A percentile compares a stretch with the other conserved stretches of the same genome.
These are phyloP conservation scores for Anarsia innoxiella DNA, from an alignment of 2,888 invertebrate genomes.

Conservation along the genomic window DNA sequence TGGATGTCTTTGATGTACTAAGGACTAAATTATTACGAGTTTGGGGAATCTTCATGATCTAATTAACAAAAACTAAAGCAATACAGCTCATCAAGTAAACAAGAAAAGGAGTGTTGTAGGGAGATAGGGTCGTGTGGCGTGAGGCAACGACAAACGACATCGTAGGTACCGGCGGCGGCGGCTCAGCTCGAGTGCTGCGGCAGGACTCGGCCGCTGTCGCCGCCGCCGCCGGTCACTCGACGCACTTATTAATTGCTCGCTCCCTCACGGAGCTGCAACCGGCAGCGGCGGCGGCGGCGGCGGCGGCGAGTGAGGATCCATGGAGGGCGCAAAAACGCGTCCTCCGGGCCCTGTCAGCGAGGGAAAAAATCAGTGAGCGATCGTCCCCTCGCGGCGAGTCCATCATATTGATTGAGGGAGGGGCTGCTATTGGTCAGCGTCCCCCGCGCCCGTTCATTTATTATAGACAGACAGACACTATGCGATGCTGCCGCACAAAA, in stretches of 20 bases:
- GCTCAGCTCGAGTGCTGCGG: background rate
- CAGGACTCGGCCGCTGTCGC: slow-evolving; percentile 20
- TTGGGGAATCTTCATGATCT: slow-evolving; percentile 9
- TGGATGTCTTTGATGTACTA: slow-evolving; percentile 4
- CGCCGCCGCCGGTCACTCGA: slow-evolving; percentile 34
- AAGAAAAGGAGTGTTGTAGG: slow-evolving; percentile 50
- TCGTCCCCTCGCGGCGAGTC: slow-evolving; percentile 75
- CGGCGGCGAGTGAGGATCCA: slow-evolving; percentile 31
- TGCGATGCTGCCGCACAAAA: slow-evolving; percentile 50
- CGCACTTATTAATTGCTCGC: slow-evolving; percentile 70
- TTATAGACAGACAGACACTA: slow-evolving; percentile 76
- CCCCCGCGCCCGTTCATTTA: slow-evolving; percentile 74
- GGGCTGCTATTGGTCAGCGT: slow-evolving; percentile 73
- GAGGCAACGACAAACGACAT: slow-evolving; percentile 4
- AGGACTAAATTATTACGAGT: slow-evolving; percentile 3
- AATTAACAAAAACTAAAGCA: slow-evolving; percentile 22
- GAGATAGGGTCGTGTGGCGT: too few species aligned
- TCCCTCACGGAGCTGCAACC: slow-evolving; percentile 44
- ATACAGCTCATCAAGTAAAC: slow-evolving; percentile 39
- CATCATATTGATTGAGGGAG: slow-evolving; percentile 78
- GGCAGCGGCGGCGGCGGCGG: slow-evolving; percentile 20
- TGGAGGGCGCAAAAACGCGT: slow-evolving; percentile 70
- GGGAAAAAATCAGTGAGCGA: slow-evolving; percentile 76
- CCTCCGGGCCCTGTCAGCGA: slow-evolving; percentile 72
- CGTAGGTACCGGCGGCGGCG: slow-evolving; percentile 20